A percentile compares a stretch with the other conserved stretches of the same genome.
Evolutionary conservation across 2,113 vertebrate genomes (phyloP).

Genomic region (Tympanuchus pallidicinctus): DNA sequence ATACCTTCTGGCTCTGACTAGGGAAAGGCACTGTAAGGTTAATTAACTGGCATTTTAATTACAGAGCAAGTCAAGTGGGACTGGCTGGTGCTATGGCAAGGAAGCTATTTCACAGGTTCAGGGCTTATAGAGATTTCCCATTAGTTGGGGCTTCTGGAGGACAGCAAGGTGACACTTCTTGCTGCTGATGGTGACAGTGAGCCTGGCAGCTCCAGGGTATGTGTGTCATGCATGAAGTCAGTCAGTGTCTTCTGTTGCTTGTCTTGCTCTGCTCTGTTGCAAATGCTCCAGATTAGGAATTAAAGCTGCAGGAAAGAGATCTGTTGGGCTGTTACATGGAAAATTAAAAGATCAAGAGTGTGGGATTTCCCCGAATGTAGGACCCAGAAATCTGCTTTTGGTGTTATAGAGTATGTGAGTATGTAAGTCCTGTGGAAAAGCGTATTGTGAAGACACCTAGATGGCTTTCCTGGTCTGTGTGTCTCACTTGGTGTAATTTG

Average conservation of each 20-base stretch:
- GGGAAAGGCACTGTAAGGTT: neutral
- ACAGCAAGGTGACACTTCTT: neutral
- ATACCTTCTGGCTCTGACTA: neutral
- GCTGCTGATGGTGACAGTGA: neutral
- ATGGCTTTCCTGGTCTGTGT: neutral
- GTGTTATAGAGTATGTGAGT: neutral
- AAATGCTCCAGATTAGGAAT: rapidly evolving
- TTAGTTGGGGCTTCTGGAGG: neutral
- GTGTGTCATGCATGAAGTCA: neutral
- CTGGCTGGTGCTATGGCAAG: slow-evolving; percentile 51
- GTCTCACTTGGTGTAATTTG: neutral
- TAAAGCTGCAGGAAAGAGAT: neutral
- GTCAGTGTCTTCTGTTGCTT: neutral
- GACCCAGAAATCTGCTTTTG: neutral
- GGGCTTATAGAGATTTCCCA: neutral
- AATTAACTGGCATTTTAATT: slow-evolving; percentile 26
- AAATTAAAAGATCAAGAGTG: rapidly evolving
- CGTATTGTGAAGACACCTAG: neutral
- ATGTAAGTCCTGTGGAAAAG: rapidly evolving
- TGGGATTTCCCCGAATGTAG: neutral
- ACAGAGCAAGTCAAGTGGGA: slow-evolving; percentile 47
- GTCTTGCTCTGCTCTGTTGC: neutral
- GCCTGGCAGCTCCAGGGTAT: neutral
- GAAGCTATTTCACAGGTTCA: neutral
- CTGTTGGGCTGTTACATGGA: neutral